These are phyloP conservation scores for Clostera curtula DNA, from an alignment of 2,888 invertebrate species.

Conservation along the genomic window DNA sequence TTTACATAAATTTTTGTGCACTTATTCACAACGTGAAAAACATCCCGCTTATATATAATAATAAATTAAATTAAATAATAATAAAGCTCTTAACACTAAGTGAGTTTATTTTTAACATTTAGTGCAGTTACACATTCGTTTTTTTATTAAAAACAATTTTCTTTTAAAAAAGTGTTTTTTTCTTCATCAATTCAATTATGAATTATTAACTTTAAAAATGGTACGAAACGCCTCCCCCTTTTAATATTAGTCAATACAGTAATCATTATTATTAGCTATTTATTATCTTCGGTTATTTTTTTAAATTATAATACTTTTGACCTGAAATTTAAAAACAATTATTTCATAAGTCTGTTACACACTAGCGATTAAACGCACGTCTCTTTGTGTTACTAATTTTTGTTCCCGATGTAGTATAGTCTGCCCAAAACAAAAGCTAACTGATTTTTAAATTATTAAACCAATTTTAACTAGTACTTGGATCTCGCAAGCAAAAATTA, in stretches of 20 bases:
- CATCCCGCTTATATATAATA: conserved; percentile 32
- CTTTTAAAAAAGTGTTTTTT: conserved; percentile 9
- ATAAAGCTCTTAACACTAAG: conserved; percentile 31
- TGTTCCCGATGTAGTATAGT: too few relatives aligned
- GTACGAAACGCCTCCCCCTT: conserved; percentile 21
- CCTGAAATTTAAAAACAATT: conserved; percentile 50
- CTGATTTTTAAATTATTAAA: too few relatives aligned
- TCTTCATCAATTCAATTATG: conserved; percentile 9
- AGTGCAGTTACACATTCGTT: conserved; percentile 43
- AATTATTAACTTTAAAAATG: too few relatives aligned
- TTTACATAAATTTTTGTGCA: conserved; percentile 49
- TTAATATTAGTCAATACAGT: conserved; percentile 19
- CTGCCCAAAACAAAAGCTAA: too few relatives aligned
- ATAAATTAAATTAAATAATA: conserved; percentile 34
- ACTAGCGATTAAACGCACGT: conserved; percentile 10
- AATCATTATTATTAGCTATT: conserved; percentile 49
- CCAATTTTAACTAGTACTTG: too few relatives aligned
- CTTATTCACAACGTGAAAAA: conserved; percentile 61
- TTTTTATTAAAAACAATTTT: conserved; percentile 14
- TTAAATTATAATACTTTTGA: conserved; percentile 56
- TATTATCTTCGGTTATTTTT: conserved; percentile 58
- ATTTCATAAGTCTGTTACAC: conserved; percentile 38
- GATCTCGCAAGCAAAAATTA: too few relatives aligned
- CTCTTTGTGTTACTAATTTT: neutral
- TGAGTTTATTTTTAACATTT: conserved; percentile 44